Percentiles rank a stretch among this genome's conserved stretches.
phyloP scores from a whole-genome alignment of 2,113 vertebrate species.

The Cyprinus carpio region DNA sequence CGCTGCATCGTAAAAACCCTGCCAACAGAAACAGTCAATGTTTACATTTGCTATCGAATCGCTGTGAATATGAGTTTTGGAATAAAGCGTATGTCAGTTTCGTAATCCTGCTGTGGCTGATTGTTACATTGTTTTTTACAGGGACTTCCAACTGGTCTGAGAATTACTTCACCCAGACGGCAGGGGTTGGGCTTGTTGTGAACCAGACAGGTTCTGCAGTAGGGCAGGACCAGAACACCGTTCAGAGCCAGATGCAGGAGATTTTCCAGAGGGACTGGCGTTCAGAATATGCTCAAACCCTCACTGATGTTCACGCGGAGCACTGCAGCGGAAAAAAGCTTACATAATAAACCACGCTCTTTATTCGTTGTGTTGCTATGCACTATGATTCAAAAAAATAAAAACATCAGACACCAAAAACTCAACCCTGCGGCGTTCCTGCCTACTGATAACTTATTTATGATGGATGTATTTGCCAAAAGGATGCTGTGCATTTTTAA shows the following conservation, averaged over 20 bases:
- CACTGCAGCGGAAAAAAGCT: constrained; percentile 59
- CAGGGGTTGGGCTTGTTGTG: constrained; percentile 78
- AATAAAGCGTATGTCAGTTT: not conserved
- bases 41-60: not conserved
- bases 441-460: constrained; percentile 25
- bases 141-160: constrained; percentile 86
- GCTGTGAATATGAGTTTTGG: not conserved
- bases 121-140: constrained; percentile 51
- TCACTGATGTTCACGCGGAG: constrained; percentile 54
- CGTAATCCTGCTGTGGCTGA: not conserved
- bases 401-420: not conserved
- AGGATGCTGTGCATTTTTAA: constrained; percentile 46
- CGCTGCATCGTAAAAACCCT: not conserved
- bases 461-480: constrained; percentile 35
- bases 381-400: not conserved
- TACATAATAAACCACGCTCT: constrained; percentile 3
- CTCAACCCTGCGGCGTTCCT: constrained; percentile 33
- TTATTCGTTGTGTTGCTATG: constrained; percentile 37
- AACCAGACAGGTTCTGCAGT: constrained; percentile 74
- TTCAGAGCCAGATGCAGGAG: constrained; percentile 70
- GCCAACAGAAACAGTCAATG: not conserved
- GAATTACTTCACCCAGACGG: constrained; percentile 77
- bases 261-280: constrained; percentile 81
- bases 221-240: constrained; percentile 58
- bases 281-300: constrained; percentile 61